Evolutionary conservation across 2,888 invertebrate genomes (phyloP), one percentile per base, ranked within the genome.

Genomic region (Sarcophaga variegata): DNA sequence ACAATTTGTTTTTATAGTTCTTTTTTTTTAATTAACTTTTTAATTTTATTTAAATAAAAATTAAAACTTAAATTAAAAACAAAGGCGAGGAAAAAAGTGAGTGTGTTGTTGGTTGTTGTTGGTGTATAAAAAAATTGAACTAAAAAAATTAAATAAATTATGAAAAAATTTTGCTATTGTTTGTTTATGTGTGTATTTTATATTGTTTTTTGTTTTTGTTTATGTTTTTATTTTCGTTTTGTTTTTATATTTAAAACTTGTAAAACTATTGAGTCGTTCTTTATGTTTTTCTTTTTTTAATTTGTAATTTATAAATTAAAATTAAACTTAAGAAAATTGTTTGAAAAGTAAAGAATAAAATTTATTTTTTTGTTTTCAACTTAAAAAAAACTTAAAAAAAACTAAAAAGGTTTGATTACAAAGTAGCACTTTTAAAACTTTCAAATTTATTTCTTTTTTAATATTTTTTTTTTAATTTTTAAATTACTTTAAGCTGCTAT

Each of bases 71-170:
- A 49, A 80, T 80, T 79, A 80, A 75, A 84, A 83, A 75, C 76
- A 76, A 81, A 66, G 37, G 87, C 87, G 87, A 87, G 87, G 87
- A 84, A 81, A 86, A 86, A 74, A 64, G 59, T 80, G 71, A 62
- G 37, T 74, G 22, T 75, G 10, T 72, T 37, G 37, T 37, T 8
- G 37, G 37, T 37, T 6, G 37, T 27, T 3, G 5, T 66, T 27
- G 59, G 66, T 86, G 88, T 88, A 87, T 90, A 90, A 88, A 91
- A 91, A 79, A 85, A 82, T 83, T 86, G 66, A 82, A 86, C 83
- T 84, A 82, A 80, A 85, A 37, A 81, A 88, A 88, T 79, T 74
- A 87, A 85, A 85, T 85, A 86, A 88, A 71, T 84, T 84, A 82
- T 59, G 67, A 63, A 76, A 85, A 80, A 88, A 87, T 86, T 84